Evolutionary conservation across 2,113 vertebrate genomes (phyloP).

Genomic region (Passer montanus): DNA sequence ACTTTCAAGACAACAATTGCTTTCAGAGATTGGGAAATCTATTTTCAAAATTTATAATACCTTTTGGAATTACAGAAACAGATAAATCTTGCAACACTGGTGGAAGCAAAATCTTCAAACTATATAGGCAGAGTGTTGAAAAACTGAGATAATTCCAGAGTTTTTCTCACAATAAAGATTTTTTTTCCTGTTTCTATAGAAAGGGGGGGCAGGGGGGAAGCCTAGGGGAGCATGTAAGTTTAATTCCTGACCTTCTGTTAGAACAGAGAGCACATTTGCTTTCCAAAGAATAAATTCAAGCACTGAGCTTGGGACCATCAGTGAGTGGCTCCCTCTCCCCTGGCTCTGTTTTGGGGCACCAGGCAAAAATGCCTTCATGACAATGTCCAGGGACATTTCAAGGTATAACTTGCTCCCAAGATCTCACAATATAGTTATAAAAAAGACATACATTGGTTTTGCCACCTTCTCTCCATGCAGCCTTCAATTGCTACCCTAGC

Average conservation of each 20-base stretch:
- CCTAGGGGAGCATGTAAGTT: background rate
- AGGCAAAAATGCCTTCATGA: background rate
- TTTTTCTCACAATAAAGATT: background rate
- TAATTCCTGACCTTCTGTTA: background rate
- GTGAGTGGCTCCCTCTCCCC: background rate
- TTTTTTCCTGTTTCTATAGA: background rate
- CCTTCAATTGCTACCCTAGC: background rate
- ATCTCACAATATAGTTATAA: accelerated
- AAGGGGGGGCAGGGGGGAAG: background rate
- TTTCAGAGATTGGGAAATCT: slow-evolving; percentile 53
- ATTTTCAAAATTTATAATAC: slow-evolving; percentile 49
- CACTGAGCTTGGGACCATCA: background rate
- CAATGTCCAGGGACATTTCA: background rate
- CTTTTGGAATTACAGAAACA: slow-evolving; percentile 35
- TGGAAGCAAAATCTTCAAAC: slow-evolving; percentile 8
- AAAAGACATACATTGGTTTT: background rate
- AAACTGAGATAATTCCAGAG: background rate
- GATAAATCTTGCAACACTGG: slow-evolving; percentile 1
- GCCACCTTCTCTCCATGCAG: background rate
- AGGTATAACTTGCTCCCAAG: background rate
- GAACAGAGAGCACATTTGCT: background rate
- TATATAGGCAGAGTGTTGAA: background rate
- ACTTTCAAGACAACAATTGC: slow-evolving; percentile 25
- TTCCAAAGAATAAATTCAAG: background rate
- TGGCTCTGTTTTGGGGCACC: background rate